Percentiles rank a stretch among this genome's conserved stretches.
Conservation (phyloP, 2,113 vertebrate genomes). For the Rostratula benghalensis region DNA sequence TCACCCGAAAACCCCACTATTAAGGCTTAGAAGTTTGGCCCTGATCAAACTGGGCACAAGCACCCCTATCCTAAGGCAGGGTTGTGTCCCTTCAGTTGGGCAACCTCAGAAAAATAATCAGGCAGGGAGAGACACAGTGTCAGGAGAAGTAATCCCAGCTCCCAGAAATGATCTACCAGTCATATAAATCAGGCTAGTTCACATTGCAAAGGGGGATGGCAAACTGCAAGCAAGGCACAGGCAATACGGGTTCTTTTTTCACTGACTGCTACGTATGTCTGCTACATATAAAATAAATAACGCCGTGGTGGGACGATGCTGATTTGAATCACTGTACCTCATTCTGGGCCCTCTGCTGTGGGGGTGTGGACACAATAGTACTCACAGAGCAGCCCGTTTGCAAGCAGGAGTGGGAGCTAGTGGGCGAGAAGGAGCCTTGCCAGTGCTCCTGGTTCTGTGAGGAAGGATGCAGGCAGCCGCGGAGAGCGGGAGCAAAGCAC, state of each 20-base stretch:
- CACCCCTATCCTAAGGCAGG: not conserved
- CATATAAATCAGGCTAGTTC: not conserved
- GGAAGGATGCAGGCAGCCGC: not conserved
- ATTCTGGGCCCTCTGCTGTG: not conserved
- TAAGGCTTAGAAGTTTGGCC: not conserved
- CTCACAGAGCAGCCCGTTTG: rapidly evolving
- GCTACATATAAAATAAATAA: not conserved
- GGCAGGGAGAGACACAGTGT: not conserved
- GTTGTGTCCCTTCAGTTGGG: not conserved
- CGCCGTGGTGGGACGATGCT: not conserved
- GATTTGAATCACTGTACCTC: not conserved
- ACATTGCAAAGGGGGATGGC: not conserved
- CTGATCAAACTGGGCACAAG: not conserved
- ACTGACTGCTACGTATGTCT: not conserved
- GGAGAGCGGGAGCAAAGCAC: not conserved
- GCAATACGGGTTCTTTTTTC: not conserved
- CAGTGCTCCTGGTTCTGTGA: rapidly evolving
- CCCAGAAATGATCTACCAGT: not conserved
- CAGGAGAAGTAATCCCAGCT: not conserved
- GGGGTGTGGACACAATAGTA: not conserved
- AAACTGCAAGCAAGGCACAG: rapidly evolving
- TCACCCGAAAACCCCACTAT: not conserved
- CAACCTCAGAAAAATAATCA: not conserved
- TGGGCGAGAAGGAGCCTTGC: rapidly evolving
- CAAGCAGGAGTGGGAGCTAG: not conserved